phyloP scores from a whole-genome alignment of 2,113 vertebrate species.

The Syngnathus scovelli region DNA sequence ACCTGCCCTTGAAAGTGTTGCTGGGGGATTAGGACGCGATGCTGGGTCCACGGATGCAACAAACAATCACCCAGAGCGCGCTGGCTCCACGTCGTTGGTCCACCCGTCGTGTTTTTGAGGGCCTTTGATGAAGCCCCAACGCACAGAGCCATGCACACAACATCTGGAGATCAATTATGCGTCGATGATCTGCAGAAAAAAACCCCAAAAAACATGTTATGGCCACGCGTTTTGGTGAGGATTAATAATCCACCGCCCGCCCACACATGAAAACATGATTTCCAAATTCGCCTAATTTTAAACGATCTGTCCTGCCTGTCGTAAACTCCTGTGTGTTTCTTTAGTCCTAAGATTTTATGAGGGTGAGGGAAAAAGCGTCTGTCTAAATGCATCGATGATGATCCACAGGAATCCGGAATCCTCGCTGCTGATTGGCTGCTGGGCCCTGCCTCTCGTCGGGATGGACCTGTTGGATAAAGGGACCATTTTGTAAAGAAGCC shows the following conservation, averaged over 20 bases:
- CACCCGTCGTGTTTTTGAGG: slow-evolving; percentile 62
- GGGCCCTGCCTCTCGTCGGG: slow-evolving; percentile 83
- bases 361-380: slow-evolving; percentile 28
- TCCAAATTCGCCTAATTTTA: not conserved
- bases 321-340: slow-evolving; percentile 1
- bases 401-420: slow-evolving; percentile 81
- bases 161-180: slow-evolving; percentile 67
- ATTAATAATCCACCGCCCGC: no score
- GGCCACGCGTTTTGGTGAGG: not conserved
- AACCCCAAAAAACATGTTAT: not conserved
- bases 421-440: slow-evolving; percentile 88
- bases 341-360: not conserved
- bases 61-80: not conserved
- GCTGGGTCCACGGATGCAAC: slow-evolving; percentile 13
- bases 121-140: slow-evolving; percentile 55
- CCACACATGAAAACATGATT: not conserved
- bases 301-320: not conserved
- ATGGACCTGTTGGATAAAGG: slow-evolving; percentile 97
- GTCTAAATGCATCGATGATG: slow-evolving; percentile 58
- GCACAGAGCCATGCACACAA: slow-evolving; percentile 4
- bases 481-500: slow-evolving; percentile 84
- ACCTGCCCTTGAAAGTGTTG: slow-evolving; percentile 37
- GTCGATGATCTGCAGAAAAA: slow-evolving; percentile 11
- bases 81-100: slow-evolving; percentile 24
- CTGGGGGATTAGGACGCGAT: slow-evolving; percentile 42